These are phyloP conservation scores for Pseudochirops cupreus DNA, from an alignment of 2,797 vertebrate genomes.

Conservation along the genomic window DNA sequence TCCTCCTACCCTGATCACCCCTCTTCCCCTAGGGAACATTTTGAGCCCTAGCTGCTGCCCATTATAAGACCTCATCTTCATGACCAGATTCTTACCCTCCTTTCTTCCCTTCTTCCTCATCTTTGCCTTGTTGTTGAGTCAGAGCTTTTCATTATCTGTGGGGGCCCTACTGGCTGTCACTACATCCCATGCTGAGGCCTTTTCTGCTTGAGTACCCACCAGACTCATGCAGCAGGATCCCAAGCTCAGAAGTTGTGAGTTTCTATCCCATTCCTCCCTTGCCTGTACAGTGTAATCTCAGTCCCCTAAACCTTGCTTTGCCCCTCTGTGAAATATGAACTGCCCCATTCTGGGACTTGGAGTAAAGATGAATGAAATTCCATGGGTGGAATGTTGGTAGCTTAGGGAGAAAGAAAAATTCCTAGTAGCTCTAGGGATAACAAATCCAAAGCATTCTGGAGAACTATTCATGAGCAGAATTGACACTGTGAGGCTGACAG, in stretches of 20 bases:
- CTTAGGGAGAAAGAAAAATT: neutral
- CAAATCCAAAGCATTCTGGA: neutral
- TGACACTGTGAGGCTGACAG: neutral
- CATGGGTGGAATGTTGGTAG: neutral
- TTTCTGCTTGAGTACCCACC: neutral
- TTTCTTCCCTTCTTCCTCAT: neutral
- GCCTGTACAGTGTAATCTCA: neutral
- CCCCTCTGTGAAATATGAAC: neutral
- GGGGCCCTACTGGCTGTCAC: neutral
- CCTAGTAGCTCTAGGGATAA: neutral
- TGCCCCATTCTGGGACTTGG: neutral
- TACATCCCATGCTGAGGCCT: neutral
- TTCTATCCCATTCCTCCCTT: neutral
- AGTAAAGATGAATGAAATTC: slow-evolving; percentile 2
- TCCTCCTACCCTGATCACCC: neutral
- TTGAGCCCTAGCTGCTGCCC: neutral
- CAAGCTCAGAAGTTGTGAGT: rapidly evolving
- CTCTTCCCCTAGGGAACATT: neutral
- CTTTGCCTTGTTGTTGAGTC: neutral
- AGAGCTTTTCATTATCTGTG: neutral
- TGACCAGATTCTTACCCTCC: neutral
- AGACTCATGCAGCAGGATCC: neutral
- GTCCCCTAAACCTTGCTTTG: neutral
- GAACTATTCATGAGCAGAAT: neutral
- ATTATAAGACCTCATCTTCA: neutral